These are phyloP conservation scores for Podilymbus podiceps DNA, from an alignment of 2,113 vertebrate species.

Conservation along the genomic window DNA sequence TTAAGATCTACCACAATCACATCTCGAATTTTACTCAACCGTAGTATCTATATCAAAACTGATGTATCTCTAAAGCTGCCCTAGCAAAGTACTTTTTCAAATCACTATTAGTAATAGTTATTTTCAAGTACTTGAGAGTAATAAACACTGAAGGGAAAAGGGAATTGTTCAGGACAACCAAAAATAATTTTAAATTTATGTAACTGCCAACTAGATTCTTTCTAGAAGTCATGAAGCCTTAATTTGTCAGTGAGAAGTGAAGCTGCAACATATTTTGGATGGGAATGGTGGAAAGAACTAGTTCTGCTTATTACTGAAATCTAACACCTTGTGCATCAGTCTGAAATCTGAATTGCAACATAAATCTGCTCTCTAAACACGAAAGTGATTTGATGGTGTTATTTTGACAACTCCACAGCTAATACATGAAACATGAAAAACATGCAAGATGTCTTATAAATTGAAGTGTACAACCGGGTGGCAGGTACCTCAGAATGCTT, in stretches of 20 bases:
- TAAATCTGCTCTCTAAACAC: not conserved
- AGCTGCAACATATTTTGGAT: not conserved
- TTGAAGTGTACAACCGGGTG: not conserved
- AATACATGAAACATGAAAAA: not conserved
- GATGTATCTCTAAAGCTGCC: not conserved
- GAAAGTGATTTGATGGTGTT: not conserved
- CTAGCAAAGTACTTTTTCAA: not conserved
- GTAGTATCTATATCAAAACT: not conserved
- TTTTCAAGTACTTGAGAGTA: not conserved
- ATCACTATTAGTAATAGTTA: not conserved
- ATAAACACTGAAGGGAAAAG: not conserved
- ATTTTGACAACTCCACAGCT: not conserved
- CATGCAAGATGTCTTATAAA: not conserved
- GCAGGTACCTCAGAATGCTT: fast-evolving
- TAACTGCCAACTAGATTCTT: not conserved
- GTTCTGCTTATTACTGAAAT: not conserved
- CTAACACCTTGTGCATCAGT: not conserved
- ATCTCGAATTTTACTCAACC: not conserved
- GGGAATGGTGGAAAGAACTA: not conserved
- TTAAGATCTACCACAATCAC: not conserved
- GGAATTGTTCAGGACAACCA: not conserved
- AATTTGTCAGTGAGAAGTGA: not conserved
- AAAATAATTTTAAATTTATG: not conserved
- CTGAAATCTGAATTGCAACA: not conserved
- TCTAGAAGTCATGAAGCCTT: not conserved